phyloP scores from a whole-genome alignment of 2,797 vertebrate genomes.

The Onychomys leucogaster region DNA sequence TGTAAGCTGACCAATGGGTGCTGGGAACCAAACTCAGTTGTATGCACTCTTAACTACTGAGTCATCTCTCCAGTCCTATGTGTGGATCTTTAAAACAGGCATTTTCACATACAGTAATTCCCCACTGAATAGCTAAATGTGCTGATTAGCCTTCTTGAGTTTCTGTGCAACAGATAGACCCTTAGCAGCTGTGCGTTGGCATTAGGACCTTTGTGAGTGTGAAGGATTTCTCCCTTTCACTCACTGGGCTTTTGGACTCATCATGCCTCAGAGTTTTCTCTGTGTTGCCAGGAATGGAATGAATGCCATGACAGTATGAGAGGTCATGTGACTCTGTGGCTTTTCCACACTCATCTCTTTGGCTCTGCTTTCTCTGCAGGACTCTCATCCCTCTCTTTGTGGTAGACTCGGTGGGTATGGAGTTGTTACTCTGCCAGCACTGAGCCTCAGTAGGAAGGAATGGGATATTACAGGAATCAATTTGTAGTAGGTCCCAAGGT shows the following conservation, averaged over 20 bases:
- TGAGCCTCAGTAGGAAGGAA: conserved; percentile 14
- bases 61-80: neutral
- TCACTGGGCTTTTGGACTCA: neutral
- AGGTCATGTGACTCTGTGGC: neutral
- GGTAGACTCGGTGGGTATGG: neutral
- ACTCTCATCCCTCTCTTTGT: neutral
- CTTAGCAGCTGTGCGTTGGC: neutral
- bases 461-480: conserved; percentile 18
- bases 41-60: neutral
- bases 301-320: neutral
- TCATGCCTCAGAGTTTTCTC: neutral
- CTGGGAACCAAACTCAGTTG: neutral
- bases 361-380: no score
- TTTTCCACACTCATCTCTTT: neutral
- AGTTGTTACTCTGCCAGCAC: neutral
- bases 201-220: neutral
- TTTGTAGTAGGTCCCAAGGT: neutral
- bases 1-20: neutral
- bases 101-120: neutral
- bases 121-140: neutral
- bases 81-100: conserved; percentile 13
- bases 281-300: neutral
- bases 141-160: conserved; percentile 11
- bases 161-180: neutral
- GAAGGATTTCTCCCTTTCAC: neutral